Conservation (phyloP, 2,888 invertebrate genomes). For the Meghimatium bilineatum region DNA sequence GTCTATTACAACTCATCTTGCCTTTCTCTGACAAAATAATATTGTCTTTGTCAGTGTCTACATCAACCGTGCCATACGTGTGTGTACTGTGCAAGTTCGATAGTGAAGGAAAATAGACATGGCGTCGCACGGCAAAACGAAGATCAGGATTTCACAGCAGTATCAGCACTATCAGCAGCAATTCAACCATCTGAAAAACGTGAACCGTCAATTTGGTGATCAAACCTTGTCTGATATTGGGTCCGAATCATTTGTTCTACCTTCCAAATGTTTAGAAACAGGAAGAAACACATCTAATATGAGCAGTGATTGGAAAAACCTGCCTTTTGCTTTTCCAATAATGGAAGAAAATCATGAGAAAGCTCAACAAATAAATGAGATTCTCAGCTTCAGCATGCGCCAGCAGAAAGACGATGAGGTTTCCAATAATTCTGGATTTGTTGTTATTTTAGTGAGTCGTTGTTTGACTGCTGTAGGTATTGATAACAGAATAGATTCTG, state of each 20-base stretch:
- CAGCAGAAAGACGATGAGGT: constrained; percentile 35
- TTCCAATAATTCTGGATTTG: constrained; percentile 29
- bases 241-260: neutral
- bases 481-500: constrained; percentile 3
- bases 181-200: neutral
- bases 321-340: constrained; percentile 13
- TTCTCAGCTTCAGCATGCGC: constrained; percentile 27
- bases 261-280: neutral
- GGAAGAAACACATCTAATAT: neutral
- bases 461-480: constrained; percentile 27
- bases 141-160: constrained; percentile 7
- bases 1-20: no score
- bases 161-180: neutral
- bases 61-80: no score
- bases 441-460: constrained; percentile 19
- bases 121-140: neutral
- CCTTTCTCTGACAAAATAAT: no score
- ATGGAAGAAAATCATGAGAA: constrained; percentile 9
- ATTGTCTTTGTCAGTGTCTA: no score
- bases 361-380: constrained; percentile 24
- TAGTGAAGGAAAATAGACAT: neutral
- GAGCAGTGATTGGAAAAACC: constrained; percentile 14
- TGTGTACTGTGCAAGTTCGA: neutral
- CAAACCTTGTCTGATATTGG: neutral
- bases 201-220: neutral